Percentiles rank a stretch among this genome's conserved stretches.
phyloP scores from a whole-genome alignment of 2,888 invertebrate species.

The Drosophila rubida region DNA sequence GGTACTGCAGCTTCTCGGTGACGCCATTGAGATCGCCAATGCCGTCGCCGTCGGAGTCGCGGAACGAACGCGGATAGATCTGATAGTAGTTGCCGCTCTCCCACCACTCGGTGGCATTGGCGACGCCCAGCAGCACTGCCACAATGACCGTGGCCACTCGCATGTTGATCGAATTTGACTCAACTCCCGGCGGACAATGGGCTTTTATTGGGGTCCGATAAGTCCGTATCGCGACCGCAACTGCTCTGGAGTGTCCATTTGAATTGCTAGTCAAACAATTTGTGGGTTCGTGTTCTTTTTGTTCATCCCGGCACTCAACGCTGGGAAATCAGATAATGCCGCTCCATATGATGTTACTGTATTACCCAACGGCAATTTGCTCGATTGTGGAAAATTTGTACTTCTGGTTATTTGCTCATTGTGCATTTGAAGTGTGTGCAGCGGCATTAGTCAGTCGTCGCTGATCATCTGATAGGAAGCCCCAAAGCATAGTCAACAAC shows the following conservation, averaged over 20 bases:
- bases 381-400: conserved; percentile 41
- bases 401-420: conserved; percentile 5
- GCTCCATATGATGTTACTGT: conserved; percentile 13
- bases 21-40: conserved; percentile 88
- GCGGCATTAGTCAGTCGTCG: conserved; percentile 42
- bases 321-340: conserved; percentile 30
- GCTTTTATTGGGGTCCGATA: conserved; percentile 64
- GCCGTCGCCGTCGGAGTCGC: conserved; percentile 92
- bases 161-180: conserved; percentile 50
- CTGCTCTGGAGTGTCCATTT: conserved; percentile 51
- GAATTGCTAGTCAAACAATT: conserved; percentile 67
- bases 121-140: conserved; percentile 38
- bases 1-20: conserved; percentile 87
- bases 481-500: conserved; percentile 13
- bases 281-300: conserved; percentile 24
- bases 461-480: conserved; percentile 43
- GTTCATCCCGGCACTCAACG: conserved; percentile 45
- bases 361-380: conserved; percentile 39
- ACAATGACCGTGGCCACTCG: conserved; percentile 46
- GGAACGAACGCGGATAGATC: conserved; percentile 92
- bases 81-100: conserved; percentile 88
- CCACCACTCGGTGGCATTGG: conserved; percentile 79
- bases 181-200: not conserved
- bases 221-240: conserved; percentile 32
- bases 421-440: conserved; percentile 48